Evolutionary conservation across 2,888 invertebrate genomes (phyloP), one percentile per base, ranked within the genome.

Genomic region (Agrotis exclamationis): DNA sequence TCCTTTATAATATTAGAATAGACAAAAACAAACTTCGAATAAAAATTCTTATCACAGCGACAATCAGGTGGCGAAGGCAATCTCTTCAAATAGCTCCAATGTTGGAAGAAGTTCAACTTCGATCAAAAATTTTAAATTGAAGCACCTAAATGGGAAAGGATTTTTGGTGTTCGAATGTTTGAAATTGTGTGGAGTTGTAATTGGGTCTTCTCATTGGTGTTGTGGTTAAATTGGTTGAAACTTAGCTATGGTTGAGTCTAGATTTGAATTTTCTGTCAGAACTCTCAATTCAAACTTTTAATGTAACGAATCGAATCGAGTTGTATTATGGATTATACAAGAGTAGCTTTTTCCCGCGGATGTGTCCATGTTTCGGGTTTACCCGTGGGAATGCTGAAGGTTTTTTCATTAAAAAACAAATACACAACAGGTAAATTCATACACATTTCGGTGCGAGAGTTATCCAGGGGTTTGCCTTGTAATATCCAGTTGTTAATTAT

Each of bases 31-130:
- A 71, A 82, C 79, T 82, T 82, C 70, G 82, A 85, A 90, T 89
- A 88, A 89, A 87, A 90, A 90, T 88, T 90, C 90, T 87, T 89
- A 90, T 91, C 92, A 87, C 88, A 87, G 77, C 67, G 83, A 80
- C 79, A 77, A 79, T 81, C 78, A 80, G 76, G 83, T 76, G 67
- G 82, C 84, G 69, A 68, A 74, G 76, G 74, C 82, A 83, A 87
- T 84, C 82, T 85, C 71, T 59, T 68, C 64, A 51, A 69, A 78
- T 73, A 63, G 73, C 77, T 24, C 28, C 24, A 51, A 57, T 20
- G 60, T 24, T 65, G 76, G 54, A 80, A 81, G 67, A 79, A 75
- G 72, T 79, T 69, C 78, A 57, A 68, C 39, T 77, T 60, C 64
- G 79, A 74, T 72, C 78, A 81, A 81, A 59, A 65, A 39, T 68